Evolutionary conservation across 2,113 vertebrate genomes (phyloP).

Genomic region (Callorhinus ursinus): DNA sequence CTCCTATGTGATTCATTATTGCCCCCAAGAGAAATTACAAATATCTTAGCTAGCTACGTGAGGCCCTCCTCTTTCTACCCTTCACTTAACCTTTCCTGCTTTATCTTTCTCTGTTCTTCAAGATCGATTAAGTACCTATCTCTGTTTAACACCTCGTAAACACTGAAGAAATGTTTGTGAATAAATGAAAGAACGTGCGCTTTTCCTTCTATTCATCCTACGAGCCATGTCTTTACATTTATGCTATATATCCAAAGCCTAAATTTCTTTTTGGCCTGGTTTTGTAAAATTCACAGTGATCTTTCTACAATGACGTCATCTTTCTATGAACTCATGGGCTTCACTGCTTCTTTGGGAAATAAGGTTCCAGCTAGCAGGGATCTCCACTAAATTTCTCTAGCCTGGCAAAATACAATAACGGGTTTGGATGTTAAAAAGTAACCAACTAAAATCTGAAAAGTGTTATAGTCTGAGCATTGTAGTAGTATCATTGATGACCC

Average conservation of each 20-base stretch:
- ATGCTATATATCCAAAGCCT: not conserved
- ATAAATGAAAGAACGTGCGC: not conserved
- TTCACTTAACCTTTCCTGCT: not conserved
- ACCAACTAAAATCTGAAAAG: conserved; percentile 12
- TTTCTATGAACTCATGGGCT: not conserved
- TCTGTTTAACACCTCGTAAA: not conserved
- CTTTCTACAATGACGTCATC: not conserved
- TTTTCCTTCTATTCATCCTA: not conserved
- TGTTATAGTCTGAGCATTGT: not conserved
- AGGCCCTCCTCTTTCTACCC: not conserved
- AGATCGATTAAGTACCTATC: not conserved
- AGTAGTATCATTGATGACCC: not conserved
- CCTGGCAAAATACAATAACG: not conserved
- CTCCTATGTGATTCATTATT: not conserved
- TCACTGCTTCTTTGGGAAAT: not conserved
- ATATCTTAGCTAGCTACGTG: not conserved
- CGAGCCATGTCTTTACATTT: not conserved
- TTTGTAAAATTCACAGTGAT: not conserved
- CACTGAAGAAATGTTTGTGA: not conserved
- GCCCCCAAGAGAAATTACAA: not conserved
- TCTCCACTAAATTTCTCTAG: not conserved
- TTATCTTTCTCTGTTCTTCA: not conserved
- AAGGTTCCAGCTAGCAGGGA: not conserved
- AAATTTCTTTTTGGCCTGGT: not conserved
- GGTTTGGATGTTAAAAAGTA: not conserved